phyloP scores from a whole-genome alignment of 2,888 invertebrate genomes.

The Dione juno region DNA sequence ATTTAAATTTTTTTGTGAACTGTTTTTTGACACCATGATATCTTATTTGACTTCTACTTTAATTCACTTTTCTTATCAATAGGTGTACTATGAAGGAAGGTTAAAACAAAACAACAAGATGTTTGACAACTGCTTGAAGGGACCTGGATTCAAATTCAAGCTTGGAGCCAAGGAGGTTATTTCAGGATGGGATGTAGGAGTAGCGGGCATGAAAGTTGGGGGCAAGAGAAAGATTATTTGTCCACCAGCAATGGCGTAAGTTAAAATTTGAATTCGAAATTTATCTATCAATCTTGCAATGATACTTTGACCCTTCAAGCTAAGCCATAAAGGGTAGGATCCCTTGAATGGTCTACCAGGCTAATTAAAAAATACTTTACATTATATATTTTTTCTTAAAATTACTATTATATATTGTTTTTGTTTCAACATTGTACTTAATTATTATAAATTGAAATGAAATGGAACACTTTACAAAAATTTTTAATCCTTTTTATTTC shows the following conservation, averaged over 20 bases:
- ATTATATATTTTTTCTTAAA: too few relatives aligned
- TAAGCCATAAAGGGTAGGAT: too few relatives aligned
- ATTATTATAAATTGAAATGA: too few relatives aligned
- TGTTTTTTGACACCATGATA: too few relatives aligned
- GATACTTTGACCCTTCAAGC: too few relatives aligned
- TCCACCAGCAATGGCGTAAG: slow-evolving; percentile 94
- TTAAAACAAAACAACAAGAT: slow-evolving; percentile 92
- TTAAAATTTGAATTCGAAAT: slow-evolving; percentile 46
- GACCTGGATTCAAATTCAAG: slow-evolving; percentile 93
- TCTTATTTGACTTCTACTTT: neutral
- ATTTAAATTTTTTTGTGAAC: too few relatives aligned
- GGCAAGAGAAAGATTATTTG: slow-evolving; percentile 93
- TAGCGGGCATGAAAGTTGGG: slow-evolving; percentile 96
- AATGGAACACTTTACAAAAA: neutral
- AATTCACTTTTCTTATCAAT: slow-evolving; percentile 43
- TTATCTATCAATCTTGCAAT: too few relatives aligned
- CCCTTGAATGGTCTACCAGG: too few relatives aligned
- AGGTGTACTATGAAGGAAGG: slow-evolving; percentile 93
- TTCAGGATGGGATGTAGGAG: slow-evolving; percentile 94
- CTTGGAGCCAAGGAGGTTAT: slow-evolving; percentile 94
- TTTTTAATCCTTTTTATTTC: slow-evolving; percentile 38
- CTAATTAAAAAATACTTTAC: too few relatives aligned
- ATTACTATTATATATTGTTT: too few relatives aligned
- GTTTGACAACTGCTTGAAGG: slow-evolving; percentile 90
- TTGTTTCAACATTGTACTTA: too few relatives aligned